Base-by-base conservation (phyloP, 1,140 invertebrate genomes). In the Drosophila dunni region DNA sequence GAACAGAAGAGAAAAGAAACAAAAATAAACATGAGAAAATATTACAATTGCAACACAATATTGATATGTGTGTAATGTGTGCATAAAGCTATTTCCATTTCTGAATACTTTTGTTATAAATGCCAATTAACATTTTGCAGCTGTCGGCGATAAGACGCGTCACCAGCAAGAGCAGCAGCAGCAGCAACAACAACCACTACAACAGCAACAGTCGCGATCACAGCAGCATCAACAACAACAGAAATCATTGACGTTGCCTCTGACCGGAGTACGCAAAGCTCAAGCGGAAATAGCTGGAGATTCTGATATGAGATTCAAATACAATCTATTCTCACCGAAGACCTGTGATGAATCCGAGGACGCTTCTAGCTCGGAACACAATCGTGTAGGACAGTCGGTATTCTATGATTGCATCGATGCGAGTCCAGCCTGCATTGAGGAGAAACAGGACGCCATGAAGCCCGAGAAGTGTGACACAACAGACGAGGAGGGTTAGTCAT, bases 401-500 rank as follows among this genome's bases (percentile, higher is more conserved):
- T 94, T 94, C 78, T 94, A 93, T 76, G 81, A 93, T 60, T 92
- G 92, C 86, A 75, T 93, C 67, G 82, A 94, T 83, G 60, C 93
- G 17, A 93, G 93, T 75, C 93, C 94, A 4, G 93, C 94, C 1
- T 83, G 89, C 46, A 67, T 91, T 44, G 94, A 94, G 5, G 96
- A 96, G 85, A 96, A 96, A 81, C 95, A 95, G 62, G 96, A 96
- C 85, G 93, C 94, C 51, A 96, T 96, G 95, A 96, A 96, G 91
- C 95, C 95, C 0, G 96, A 95, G 63, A 92, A 92, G 45, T 91
- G 91, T 74, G 95, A 96, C 84, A 95, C 84, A n/a, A 89, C 94
- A 57, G 94, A 94, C 40, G 95, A 96, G 81, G 95, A 96, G 93
- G 94, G 95, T 95, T 90, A 90, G 71, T 85, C 11, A 11, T 44